Conservation (phyloP, 2,888 invertebrate species). For the Ichneumon xanthorius region DNA sequence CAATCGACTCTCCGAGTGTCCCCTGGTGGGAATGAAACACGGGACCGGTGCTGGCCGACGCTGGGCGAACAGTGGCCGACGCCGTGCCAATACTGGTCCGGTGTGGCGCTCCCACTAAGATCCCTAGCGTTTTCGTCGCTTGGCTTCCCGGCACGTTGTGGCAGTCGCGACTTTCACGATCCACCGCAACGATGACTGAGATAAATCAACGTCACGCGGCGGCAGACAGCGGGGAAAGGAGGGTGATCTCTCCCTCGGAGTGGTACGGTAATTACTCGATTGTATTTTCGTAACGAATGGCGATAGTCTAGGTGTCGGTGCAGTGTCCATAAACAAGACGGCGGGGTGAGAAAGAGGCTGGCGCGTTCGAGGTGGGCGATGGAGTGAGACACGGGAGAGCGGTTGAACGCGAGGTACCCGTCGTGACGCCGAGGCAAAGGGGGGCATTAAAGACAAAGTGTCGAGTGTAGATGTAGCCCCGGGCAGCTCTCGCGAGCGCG, state of each 20-base stretch:
- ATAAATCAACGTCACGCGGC: conserved; percentile 63
- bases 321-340: conserved; percentile 57
- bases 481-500: conserved; percentile 63
- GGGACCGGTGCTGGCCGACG: neutral
- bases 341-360: conserved; percentile 6
- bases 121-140: neutral
- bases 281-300: conserved; percentile 69
- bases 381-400: conserved; percentile 25
- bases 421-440: conserved; percentile 41
- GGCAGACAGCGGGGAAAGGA: conserved; percentile 7
- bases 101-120: neutral
- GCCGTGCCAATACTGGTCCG: neutral
- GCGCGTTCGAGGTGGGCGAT: conserved; percentile 3
- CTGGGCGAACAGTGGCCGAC: no score
- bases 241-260: neutral
- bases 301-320: conserved; percentile 57
- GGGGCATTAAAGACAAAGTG: conserved; percentile 70
- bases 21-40: neutral
- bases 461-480: conserved; percentile 68
- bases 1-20: neutral
- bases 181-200: conserved; percentile 45
- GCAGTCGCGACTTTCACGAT: conserved; percentile 48
- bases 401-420: conserved; percentile 37
- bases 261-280: conserved; percentile 65
- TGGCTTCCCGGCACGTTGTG: conserved; percentile 20